Percentiles rank a stretch among this genome's conserved stretches.
These are phyloP conservation scores for Cordilura impudica DNA, from an alignment of 2,888 invertebrate species.

Conservation along the genomic window DNA sequence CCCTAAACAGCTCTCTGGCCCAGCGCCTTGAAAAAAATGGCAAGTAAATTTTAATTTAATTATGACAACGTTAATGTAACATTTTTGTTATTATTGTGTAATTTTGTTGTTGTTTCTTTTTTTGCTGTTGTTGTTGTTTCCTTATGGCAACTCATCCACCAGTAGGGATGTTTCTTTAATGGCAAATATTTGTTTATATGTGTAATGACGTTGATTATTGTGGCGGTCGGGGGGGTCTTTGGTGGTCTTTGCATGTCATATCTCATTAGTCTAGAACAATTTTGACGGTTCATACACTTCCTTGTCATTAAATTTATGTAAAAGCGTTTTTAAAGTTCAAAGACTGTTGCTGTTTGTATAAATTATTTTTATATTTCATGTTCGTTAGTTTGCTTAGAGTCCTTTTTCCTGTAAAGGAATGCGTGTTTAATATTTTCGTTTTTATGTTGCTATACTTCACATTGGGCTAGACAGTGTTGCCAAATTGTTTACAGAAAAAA, in stretches of 20 bases:
- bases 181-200: neutral
- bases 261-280: constrained; percentile 48
- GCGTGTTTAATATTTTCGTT: too few species aligned
- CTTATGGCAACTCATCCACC: neutral
- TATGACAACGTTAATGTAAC: constrained; percentile 52
- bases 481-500: constrained; percentile 19
- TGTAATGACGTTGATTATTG: neutral
- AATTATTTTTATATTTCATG: constrained; percentile 1
- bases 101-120: constrained; percentile 7
- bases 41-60: constrained; percentile 61
- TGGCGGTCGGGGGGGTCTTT: neutral
- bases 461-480: neutral
- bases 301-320: constrained; percentile 25
- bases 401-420: neutral
- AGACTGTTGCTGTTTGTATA: constrained; percentile 8
- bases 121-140: neutral
- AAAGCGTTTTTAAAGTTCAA: constrained; percentile 9
- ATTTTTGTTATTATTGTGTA: constrained; percentile 24
- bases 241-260: constrained; percentile 54
- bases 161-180: neutral
- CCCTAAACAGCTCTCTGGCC: neutral
- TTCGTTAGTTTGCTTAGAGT: neutral
- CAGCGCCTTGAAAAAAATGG: constrained; percentile 37
- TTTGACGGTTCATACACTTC: constrained; percentile 47
- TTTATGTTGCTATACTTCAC: neutral